These are phyloP conservation scores for Philopotamus ludificatus DNA, from an alignment of 1,140 invertebrate genomes.

Conservation along the genomic window DNA sequence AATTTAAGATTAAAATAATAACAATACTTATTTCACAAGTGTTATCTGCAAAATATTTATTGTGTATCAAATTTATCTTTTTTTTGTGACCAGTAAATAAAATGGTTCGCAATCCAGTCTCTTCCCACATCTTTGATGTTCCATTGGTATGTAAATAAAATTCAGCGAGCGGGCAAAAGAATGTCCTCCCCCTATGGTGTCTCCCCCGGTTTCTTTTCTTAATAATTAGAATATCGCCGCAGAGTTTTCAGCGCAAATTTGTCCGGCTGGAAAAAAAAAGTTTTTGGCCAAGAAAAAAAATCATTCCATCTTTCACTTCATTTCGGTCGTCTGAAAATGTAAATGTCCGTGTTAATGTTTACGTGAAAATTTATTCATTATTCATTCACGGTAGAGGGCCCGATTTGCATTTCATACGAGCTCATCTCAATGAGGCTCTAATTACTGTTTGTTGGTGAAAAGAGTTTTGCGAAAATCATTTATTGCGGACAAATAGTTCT, in stretches of 20 bases:
- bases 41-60: too few species aligned
- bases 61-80: too few species aligned
- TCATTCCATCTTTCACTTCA: conserved; percentile 21
- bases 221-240: conserved; percentile 14
- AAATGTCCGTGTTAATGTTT: conserved; percentile 40
- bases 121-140: background rate
- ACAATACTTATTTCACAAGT: too few species aligned
- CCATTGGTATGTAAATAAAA: background rate
- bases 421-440: conserved; percentile 32
- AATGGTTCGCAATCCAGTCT: too few species aligned
- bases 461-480: conserved; percentile 26
- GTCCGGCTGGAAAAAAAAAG: background rate
- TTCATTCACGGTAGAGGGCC: conserved; percentile 30
- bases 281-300: background rate
- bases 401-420: conserved; percentile 39
- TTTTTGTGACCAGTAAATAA: too few species aligned
- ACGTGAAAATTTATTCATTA: conserved; percentile 41
- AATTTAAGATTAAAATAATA: too few species aligned
- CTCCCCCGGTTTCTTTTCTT: background rate
- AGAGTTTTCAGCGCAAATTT: background rate
- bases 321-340: conserved; percentile 19
- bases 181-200: background rate
- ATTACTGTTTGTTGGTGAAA: conserved; percentile 32
- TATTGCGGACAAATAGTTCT: too few species aligned
- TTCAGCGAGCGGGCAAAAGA: background rate